Conservation (phyloP, 1,140 invertebrate genomes). For the Drosophila carrolli region DNA sequence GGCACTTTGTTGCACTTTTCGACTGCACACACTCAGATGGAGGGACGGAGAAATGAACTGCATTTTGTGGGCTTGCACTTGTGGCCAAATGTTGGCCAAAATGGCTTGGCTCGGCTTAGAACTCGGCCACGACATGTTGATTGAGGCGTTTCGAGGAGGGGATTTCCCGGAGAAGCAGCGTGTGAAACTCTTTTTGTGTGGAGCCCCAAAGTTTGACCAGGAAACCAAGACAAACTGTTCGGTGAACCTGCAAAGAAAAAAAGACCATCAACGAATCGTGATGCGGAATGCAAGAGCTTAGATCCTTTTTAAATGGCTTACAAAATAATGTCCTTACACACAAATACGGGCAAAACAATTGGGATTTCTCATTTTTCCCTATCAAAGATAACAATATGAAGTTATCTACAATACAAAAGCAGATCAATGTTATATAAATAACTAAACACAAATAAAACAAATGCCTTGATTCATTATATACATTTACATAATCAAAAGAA, state of each 20-base stretch:
- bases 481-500: too few species aligned
- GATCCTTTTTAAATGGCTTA: too few species aligned
- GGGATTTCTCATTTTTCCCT: too few species aligned
- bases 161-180: slow-evolving; percentile 14
- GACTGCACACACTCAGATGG: slow-evolving; percentile 20
- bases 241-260: neutral
- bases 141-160: slow-evolving; percentile 46
- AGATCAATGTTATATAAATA: too few species aligned
- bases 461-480: too few species aligned
- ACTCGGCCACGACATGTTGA: slow-evolving; percentile 78
- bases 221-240: slow-evolving; percentile 28
- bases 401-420: too few species aligned
- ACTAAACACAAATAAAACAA: too few species aligned
- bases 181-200: slow-evolving; percentile 36
- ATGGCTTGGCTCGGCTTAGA: slow-evolving; percentile 66
- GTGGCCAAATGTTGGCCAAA: slow-evolving; percentile 78
- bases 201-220: slow-evolving; percentile 27
- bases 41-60: slow-evolving; percentile 43
- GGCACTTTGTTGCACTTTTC: slow-evolving; percentile 70
- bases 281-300: neutral
- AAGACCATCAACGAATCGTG: neutral
- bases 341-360: too few species aligned
- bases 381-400: too few species aligned
- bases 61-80: slow-evolving; percentile 79
- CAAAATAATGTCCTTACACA: too few species aligned